Conservation (phyloP, 2,888 invertebrate genomes). For the Megamerina dolium region DNA sequence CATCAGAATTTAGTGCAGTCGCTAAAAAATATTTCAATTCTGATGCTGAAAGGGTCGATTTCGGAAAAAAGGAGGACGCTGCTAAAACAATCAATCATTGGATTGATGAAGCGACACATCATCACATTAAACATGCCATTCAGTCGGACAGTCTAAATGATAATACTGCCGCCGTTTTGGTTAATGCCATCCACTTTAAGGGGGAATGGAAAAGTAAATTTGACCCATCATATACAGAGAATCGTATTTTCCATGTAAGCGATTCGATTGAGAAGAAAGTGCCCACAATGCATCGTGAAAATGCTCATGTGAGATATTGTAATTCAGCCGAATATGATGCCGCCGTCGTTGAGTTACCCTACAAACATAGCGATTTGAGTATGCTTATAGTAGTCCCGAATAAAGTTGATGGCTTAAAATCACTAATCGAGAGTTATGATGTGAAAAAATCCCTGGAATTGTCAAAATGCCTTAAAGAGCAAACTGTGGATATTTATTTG, state of each 20-base stretch:
- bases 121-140: constrained; percentile 16
- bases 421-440: too few species aligned
- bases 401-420: constrained; percentile 59
- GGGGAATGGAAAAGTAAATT: constrained; percentile 19
- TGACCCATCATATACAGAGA: constrained; percentile 65
- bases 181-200: too few species aligned
- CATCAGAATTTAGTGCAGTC: constrained; percentile 14
- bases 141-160: constrained; percentile 8
- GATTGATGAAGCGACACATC: constrained; percentile 17
- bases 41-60: constrained; percentile 15
- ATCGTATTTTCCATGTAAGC: constrained; percentile 60
- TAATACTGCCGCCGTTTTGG: constrained; percentile 14
- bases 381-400: constrained; percentile 71
- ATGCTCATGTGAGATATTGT: constrained; percentile 48
- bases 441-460: constrained; percentile 56
- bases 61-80: constrained; percentile 44
- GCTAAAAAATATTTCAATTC: constrained; percentile 16
- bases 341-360: constrained; percentile 63
- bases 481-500: constrained; percentile 55
- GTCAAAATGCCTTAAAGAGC: constrained; percentile 45
- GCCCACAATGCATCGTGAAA: constrained; percentile 61
- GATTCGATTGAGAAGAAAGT: constrained; percentile 50
- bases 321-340: constrained; percentile 49
- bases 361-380: constrained; percentile 59
- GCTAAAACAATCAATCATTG: constrained; percentile 46